These are phyloP conservation scores for Panthera leo DNA, from an alignment of 2,113 vertebrate genomes.

Conservation along the genomic window DNA sequence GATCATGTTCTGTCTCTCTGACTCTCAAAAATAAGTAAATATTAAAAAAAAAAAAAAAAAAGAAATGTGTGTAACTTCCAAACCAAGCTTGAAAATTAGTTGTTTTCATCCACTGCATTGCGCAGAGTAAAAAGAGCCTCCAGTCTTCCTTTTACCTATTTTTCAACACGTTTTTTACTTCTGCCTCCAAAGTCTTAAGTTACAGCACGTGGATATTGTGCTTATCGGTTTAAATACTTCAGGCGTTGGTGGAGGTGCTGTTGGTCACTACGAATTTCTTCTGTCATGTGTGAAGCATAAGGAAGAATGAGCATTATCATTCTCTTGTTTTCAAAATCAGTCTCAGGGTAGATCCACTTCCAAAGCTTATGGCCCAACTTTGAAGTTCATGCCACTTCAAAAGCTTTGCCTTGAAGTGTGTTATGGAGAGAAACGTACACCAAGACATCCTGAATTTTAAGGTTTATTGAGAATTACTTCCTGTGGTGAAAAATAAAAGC, in stretches of 20 bases:
- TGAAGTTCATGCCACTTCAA: conserved; percentile 68
- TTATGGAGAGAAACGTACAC: neutral
- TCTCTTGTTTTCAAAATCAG: conserved; percentile 52
- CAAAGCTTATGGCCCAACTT: conserved; percentile 67
- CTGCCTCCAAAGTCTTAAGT: conserved; percentile 44
- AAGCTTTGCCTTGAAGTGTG: conserved; percentile 66
- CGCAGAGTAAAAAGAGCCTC: neutral
- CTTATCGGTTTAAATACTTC: conserved; percentile 63
- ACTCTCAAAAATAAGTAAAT: too few relatives aligned
- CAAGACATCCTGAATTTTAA: conserved; percentile 43
- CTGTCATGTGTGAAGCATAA: conserved; percentile 41
- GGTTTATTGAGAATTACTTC: conserved; percentile 51
- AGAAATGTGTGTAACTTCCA: conserved; percentile 32
- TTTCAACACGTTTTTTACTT: conserved; percentile 8
- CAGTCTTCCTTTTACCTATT: neutral
- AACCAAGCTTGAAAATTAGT: neutral
- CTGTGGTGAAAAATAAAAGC: conserved; percentile 56
- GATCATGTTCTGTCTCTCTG: too few relatives aligned
- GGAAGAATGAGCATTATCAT: conserved; percentile 10
- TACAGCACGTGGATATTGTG: neutral
- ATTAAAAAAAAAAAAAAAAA: too few relatives aligned
- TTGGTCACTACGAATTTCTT: conserved; percentile 58
- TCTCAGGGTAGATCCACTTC: conserved; percentile 62
- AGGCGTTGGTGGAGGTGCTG: neutral
- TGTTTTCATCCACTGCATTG: neutral